These are phyloP conservation scores for Sprattus sprattus DNA, from an alignment of 2,113 vertebrate genomes.

Conservation along the genomic window DNA sequence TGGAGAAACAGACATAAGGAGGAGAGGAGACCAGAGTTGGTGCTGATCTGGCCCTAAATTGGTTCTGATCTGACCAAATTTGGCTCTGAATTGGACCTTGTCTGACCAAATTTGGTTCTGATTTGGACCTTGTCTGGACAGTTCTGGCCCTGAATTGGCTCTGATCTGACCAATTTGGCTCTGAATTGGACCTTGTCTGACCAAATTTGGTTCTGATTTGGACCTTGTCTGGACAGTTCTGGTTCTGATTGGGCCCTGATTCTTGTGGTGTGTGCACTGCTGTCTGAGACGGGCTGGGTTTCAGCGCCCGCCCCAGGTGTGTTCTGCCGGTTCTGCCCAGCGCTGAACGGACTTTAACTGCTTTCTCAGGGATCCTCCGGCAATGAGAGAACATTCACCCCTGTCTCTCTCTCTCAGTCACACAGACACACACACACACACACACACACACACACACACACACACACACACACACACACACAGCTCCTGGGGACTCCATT, in stretches of 20 bases:
- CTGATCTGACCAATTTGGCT: background rate
- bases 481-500: constrained; percentile 65
- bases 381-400: background rate
- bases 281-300: background rate
- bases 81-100: too few relatives aligned
- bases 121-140: background rate
- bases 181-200: background rate
- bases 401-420: background rate
- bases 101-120: background rate
- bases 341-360: constrained; percentile 44
- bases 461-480: background rate
- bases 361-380: constrained; percentile 45
- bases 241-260: too few relatives aligned
- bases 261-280: too few relatives aligned
- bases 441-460: constrained; percentile 9
- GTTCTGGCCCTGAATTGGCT: background rate
- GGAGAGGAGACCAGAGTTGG: background rate
- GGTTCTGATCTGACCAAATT: too few relatives aligned
- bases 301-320: background rate
- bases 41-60: too few relatives aligned
- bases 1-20: background rate
- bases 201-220: too few relatives aligned
- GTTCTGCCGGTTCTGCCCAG: background rate
- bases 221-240: too few relatives aligned
- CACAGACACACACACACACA: background rate